Percentiles rank a stretch among this genome's conserved stretches.
These are phyloP conservation scores for Anthopleura xanthogrammica DNA, from an alignment of 92 coral and sea anemone genomes.

Conservation along the genomic window DNA sequence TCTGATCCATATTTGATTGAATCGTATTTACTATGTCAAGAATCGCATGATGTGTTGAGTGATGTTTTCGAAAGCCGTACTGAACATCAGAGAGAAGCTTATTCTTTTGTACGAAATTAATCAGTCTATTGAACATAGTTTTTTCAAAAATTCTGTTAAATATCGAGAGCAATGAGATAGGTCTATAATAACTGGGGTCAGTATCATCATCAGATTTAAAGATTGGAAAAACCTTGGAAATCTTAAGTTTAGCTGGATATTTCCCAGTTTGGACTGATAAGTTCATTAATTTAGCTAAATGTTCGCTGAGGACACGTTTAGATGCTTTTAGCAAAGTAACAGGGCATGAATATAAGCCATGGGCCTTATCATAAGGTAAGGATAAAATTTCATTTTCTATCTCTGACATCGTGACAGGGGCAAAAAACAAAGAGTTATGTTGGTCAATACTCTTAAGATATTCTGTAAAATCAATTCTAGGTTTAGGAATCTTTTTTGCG, in stretches of 20 bases:
- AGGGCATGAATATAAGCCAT: conserved; percentile 47
- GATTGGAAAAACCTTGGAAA: no score
- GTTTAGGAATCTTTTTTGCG: neutral
- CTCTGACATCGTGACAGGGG: conserved; percentile 33
- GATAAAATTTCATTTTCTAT: conserved; percentile 23
- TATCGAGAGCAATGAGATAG: conserved; percentile 53
- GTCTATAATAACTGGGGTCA: conserved; percentile 52
- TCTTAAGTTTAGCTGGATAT: no score
- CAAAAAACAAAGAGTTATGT: conserved; percentile 31
- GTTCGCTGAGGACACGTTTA: conserved; percentile 32
- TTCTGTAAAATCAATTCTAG: conserved; percentile 30
- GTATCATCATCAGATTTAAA: no score
- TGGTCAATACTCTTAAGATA: conserved; percentile 24
- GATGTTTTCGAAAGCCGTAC: neutral
- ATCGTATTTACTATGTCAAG: neutral
- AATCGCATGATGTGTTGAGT: neutral
- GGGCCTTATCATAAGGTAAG: conserved; percentile 36
- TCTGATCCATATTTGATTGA: neutral
- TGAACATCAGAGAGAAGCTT: conserved; percentile 25
- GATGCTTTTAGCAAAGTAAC: conserved; percentile 37
- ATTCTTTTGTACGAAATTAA: conserved; percentile 1
- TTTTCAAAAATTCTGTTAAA: conserved; percentile 51
- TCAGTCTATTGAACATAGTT: conserved; percentile 14
- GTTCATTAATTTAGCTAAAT: conserved; percentile 37
- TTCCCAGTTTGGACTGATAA: no score